A percentile compares a stretch with the other conserved stretches of the same genome.
Conservation (phyloP, 2,888 invertebrate species). For the Geotrupes spiniger region DNA sequence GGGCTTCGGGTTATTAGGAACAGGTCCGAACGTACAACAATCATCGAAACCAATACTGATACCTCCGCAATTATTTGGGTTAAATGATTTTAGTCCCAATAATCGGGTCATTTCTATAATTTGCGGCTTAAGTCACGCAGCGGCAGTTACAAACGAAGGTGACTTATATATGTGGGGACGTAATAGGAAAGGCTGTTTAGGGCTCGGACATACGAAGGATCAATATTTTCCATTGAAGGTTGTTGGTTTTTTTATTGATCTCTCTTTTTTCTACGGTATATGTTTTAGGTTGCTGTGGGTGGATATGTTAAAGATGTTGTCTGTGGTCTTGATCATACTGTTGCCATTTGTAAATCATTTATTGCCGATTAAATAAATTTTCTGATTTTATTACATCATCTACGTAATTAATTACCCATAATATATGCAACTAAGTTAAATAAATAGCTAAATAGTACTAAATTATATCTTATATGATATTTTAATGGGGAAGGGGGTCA, state of each 20-base stretch:
- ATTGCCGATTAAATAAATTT: slow-evolving; percentile 36
- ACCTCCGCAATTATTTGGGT: slow-evolving; percentile 79
- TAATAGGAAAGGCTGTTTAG: slow-evolving; percentile 80
- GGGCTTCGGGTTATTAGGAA: slow-evolving; percentile 91
- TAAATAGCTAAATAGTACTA: too few relatives aligned
- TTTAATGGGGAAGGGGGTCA: too few relatives aligned
- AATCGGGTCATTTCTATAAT: slow-evolving; percentile 62
- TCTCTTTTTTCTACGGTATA: slow-evolving; percentile 37
- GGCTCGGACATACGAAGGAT: slow-evolving; percentile 74
- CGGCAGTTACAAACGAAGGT: slow-evolving; percentile 78
- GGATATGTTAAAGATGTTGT: slow-evolving; percentile 70
- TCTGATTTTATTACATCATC: too few relatives aligned
- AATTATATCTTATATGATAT: too few relatives aligned
- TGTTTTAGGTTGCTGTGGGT: slow-evolving; percentile 75
- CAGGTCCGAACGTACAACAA: slow-evolving; percentile 75
- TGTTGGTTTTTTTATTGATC: neutral
- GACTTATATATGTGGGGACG: slow-evolving; percentile 92
- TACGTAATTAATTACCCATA: too few relatives aligned
- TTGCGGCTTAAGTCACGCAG: slow-evolving; percentile 74
- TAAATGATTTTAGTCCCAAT: slow-evolving; percentile 76
- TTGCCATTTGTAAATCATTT: slow-evolving; percentile 74
- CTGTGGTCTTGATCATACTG: slow-evolving; percentile 85
- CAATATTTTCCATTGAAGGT: slow-evolving; percentile 88
- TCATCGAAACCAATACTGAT: slow-evolving; percentile 67
- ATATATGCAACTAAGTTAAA: too few relatives aligned